Conservation (phyloP, 2,888 invertebrate genomes). For the Fragum fragum region DNA sequence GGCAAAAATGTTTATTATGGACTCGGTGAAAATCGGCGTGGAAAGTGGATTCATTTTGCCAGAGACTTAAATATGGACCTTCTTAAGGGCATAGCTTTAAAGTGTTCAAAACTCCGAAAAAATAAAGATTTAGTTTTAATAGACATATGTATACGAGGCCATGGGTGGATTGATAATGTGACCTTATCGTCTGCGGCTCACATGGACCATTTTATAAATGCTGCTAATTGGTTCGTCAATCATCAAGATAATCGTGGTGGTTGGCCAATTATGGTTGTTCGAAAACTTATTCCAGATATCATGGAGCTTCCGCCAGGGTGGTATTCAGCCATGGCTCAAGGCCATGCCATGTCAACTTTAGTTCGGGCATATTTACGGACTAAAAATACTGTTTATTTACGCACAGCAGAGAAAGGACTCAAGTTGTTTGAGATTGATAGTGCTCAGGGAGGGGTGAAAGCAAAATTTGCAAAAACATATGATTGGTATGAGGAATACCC, state of each 20-base stretch:
- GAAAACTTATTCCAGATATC: slow-evolving; percentile 79
- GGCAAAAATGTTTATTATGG: slow-evolving; percentile 94
- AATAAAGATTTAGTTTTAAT: slow-evolving; percentile 73
- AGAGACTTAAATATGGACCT: slow-evolving; percentile 96
- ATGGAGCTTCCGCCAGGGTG: slow-evolving; percentile 92
- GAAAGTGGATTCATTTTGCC: slow-evolving; percentile 92
- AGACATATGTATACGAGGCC: slow-evolving; percentile 81
- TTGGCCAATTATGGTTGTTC: slow-evolving; percentile 95
- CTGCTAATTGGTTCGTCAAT: slow-evolving; percentile 96
- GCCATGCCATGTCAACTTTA: slow-evolving; percentile 96
- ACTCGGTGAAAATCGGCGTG: slow-evolving; percentile 88
- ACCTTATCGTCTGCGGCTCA: slow-evolving; percentile 91
- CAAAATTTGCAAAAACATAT: slow-evolving; percentile 92
- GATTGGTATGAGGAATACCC: slow-evolving; percentile 99
- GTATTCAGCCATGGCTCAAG: slow-evolving; percentile 99
- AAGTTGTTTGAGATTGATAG: slow-evolving; percentile 90
- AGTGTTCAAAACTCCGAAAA: slow-evolving; percentile 76
- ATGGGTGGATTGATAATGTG: slow-evolving; percentile 84
- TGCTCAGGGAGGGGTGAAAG: slow-evolving; percentile 80
- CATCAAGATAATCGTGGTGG: slow-evolving; percentile 96
- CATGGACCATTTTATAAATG: slow-evolving; percentile 95
- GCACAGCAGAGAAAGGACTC: slow-evolving; percentile 93
- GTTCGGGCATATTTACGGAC: slow-evolving; percentile 94
- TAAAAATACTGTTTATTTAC: slow-evolving; percentile 91
- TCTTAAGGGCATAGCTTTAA: slow-evolving; percentile 92